Evolutionary conservation across 2,113 vertebrate genomes (phyloP).

Genomic region (Anthoscopus minutus): DNA sequence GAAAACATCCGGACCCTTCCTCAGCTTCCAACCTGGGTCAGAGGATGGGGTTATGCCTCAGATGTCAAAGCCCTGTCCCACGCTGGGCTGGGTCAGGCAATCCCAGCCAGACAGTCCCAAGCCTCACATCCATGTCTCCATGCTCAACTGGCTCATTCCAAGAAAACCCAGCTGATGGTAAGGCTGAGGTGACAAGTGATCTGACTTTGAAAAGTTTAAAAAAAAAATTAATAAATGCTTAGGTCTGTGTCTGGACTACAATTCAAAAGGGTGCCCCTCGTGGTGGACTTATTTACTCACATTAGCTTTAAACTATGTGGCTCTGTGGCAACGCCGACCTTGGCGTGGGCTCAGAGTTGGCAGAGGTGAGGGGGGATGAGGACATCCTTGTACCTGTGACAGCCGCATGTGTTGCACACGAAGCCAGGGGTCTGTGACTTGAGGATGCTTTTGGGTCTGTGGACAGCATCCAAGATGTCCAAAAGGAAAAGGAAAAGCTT

Average conservation of each 20-base stretch:
- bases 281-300: rapidly evolving
- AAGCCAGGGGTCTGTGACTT: background rate
- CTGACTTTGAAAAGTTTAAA: background rate
- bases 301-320: background rate
- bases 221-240: background rate
- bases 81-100: rapidly evolving
- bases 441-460: background rate
- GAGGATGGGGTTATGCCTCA: background rate
- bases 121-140: rapidly evolving
- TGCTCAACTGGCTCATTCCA: background rate
- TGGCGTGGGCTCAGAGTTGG: rapidly evolving
- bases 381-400: too few relatives aligned
- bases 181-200: background rate
- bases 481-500: background rate
- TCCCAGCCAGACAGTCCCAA: background rate
- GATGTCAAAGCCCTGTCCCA: background rate
- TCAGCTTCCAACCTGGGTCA: background rate
- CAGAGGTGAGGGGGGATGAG: background rate
- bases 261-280: background rate
- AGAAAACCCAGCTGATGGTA: rapidly evolving
- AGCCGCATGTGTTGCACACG: rapidly evolving
- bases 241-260: background rate
- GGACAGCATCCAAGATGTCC: background rate
- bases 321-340: rapidly evolving
- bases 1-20: background rate